A percentile compares a stretch with the other conserved stretches of the same genome.
Conservation (phyloP, 2,113 vertebrate species). For the Otocyon megalotis region DNA sequence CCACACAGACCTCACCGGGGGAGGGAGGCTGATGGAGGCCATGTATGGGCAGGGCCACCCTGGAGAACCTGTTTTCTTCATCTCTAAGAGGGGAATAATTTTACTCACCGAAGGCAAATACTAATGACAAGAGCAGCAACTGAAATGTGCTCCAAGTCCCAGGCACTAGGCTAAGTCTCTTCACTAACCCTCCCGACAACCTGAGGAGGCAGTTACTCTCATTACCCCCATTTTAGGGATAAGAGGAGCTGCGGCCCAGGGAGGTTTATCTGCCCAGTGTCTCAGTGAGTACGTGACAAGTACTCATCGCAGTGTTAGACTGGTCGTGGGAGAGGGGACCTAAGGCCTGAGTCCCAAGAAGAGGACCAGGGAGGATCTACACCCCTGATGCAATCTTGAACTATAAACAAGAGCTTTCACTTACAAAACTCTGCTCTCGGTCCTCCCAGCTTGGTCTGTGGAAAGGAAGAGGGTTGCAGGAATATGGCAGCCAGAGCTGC, state of each 20-base stretch:
- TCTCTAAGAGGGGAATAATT: neutral
- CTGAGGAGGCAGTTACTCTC: too few species aligned
- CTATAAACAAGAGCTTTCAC: neutral
- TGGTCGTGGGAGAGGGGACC: too few species aligned
- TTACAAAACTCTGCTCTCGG: neutral
- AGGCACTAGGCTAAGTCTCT: neutral
- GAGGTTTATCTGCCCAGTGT: neutral
- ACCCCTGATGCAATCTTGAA: neutral
- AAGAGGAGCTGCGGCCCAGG: neutral
- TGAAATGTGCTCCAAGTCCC: neutral
- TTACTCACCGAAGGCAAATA: neutral
- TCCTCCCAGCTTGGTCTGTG: neutral
- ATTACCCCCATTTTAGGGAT: neutral
- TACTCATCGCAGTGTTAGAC: neutral
- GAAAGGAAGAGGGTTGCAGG: neutral
- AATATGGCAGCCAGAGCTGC: accelerated
- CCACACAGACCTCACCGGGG: accelerated
- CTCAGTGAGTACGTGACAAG: neutral
- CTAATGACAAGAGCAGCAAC: neutral
- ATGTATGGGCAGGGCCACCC: neutral
- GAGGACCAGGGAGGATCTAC: neutral
- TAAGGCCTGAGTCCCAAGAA: neutral
- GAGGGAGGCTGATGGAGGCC: neutral
- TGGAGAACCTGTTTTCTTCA: neutral
- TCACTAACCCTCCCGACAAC: neutral